Evolutionary conservation across 2,888 invertebrate species (phyloP), one percentile per base, ranked within the genome.

Genomic region (Tromatobia lineatoria): DNA sequence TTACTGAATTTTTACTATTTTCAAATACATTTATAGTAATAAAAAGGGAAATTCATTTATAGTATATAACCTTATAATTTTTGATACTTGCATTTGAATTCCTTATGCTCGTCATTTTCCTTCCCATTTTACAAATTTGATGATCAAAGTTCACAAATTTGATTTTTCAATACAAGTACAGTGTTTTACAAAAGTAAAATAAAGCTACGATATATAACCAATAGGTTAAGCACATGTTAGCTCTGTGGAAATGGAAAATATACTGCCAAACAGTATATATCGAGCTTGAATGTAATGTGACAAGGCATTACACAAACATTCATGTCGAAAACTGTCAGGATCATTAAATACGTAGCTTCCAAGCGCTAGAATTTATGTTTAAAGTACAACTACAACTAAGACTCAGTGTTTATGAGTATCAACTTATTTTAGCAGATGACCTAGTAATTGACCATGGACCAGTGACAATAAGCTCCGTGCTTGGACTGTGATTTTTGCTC

Each of bases 101-200:
- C 4, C 23, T 10, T 50, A 2, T 15, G 11, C 23, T 1, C 18
- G 47, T 45, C 75, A 70, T 75, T 64, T 61, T 57, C 20, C 42
- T 20, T 71, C 20, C 29, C 75, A 80, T 80, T 73, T 45, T 66
- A 20, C 4, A 20, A 23, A 70, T 45, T 52, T 34, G 4, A n/a
- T n/a, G n/a, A 29, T 29, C 29, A 29, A 29, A 29, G 50, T 15
- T 11, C 15, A 23, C 11, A 25, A 57, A 15, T 50, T 59, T 1
- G 6, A 70, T 20, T 66, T 13, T 20, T 38, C 7, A 45, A 1
- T 6, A n/a, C 47, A 50, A 20, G 38, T 34, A 29, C 38, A 18
- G 7, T 25, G 6, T 47, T 7, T 6, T 47, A 25, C 7, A 8
- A 6, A 45, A 42, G 38, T 0, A 42, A 42, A 4, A 47, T 47